Conservation (phyloP, 2,113 vertebrate genomes). For the Amia ocellicauda region DNA sequence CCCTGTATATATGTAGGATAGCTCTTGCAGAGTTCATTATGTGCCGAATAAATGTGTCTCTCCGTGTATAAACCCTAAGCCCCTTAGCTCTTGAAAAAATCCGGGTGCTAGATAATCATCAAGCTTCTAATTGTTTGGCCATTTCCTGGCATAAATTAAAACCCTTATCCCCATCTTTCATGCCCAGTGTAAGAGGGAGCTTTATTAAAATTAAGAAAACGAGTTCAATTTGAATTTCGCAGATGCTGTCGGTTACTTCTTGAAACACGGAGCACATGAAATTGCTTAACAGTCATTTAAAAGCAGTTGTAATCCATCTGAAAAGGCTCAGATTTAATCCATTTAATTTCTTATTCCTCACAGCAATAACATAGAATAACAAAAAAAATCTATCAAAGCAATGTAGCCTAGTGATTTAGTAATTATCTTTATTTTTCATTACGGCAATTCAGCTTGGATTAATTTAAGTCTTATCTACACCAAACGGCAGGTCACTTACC, state of each 20-base stretch:
- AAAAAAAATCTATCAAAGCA: conserved; percentile 69
- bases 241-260: conserved; percentile 68
- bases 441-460: conserved; percentile 65
- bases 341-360: conserved; percentile 72
- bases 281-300: conserved; percentile 76
- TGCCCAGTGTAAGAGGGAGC: conserved; percentile 40
- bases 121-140: conserved; percentile 34
- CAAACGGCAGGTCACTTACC: conserved; percentile 70
- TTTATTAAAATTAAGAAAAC: conserved; percentile 72
- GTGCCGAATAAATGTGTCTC: conserved; percentile 37
- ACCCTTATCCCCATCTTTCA: conserved; percentile 37
- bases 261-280: conserved; percentile 67
- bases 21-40: conserved; percentile 8
- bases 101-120: conserved; percentile 33
- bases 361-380: conserved; percentile 64
- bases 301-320: conserved; percentile 79
- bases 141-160: conserved; percentile 41
- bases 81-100: conserved; percentile 22
- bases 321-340: conserved; percentile 73
- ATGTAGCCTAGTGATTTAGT: conserved; percentile 70
- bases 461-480: conserved; percentile 71
- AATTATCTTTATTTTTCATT: conserved; percentile 76
- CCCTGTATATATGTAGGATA: neutral
- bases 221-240: conserved; percentile 70
- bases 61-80: conserved; percentile 12